Percentiles rank a stretch among this genome's conserved stretches.
phyloP scores from a whole-genome alignment of 1,140 invertebrate genomes.

The Cephus cinctus region DNA sequence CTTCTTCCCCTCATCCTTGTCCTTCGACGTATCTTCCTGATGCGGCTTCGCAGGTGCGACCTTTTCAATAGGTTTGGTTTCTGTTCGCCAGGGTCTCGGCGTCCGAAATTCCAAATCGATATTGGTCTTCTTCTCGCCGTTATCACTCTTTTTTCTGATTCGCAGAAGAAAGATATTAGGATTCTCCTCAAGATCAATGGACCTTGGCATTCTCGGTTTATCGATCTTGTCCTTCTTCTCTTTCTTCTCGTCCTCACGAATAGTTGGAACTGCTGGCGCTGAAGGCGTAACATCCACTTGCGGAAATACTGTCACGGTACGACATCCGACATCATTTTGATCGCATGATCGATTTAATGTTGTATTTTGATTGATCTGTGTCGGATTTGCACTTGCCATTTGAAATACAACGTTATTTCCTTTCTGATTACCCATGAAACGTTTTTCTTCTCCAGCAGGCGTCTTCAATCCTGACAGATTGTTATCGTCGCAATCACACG shows the following conservation, averaged over 20 bases:
- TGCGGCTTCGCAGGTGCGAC: not conserved
- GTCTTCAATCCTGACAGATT: not conserved
- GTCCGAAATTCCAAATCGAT: constrained; percentile 41
- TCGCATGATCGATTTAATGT: constrained; percentile 3
- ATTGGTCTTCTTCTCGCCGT: constrained; percentile 28
- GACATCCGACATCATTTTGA: constrained; percentile 11
- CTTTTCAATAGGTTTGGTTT: constrained; percentile 1
- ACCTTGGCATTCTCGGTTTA: not conserved
- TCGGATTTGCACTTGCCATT: constrained; percentile 7
- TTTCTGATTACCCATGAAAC: not conserved
- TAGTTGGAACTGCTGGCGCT: not conserved
- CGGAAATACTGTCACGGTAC: constrained; percentile 31
- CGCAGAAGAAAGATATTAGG: constrained; percentile 47
- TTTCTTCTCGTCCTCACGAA: not conserved
- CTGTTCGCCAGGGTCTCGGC: constrained; percentile 40
- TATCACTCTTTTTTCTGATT: constrained; percentile 30
- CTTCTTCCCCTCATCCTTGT: constrained; percentile 1
- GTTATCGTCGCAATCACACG: constrained; percentile 34
- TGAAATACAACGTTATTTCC: constrained; percentile 18
- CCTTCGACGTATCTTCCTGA: not conserved
- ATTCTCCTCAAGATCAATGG: constrained; percentile 35
- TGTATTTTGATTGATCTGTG: too few species aligned
- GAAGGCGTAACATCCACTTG: constrained; percentile 13
- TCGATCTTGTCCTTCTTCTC: constrained; percentile 4
- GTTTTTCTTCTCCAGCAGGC: not conserved